Evolutionary conservation across 2,888 invertebrate species (phyloP).

Genomic region (Pterobdella sp.): DNA sequence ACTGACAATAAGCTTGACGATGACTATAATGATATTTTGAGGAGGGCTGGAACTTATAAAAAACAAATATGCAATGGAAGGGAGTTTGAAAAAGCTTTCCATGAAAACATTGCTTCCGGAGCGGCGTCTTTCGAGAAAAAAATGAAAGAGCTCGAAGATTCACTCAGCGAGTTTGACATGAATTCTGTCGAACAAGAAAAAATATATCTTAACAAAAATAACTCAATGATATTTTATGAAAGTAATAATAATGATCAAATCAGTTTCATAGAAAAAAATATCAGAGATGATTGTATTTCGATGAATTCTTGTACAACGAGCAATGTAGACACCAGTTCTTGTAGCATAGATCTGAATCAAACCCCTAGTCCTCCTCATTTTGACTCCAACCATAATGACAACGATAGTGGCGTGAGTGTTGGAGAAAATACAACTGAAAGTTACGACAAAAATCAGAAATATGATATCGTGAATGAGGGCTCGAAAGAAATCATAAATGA

Average conservation of each 20-base stretch:
- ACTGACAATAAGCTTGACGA: no score
- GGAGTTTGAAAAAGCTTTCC: no score
- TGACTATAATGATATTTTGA: no score
- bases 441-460: no score
- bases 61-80: no score
- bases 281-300: conserved; percentile 40
- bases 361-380: no score
- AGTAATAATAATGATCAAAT: background rate
- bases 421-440: no score
- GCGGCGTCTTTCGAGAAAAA: conserved; percentile 20
- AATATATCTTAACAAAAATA: background rate
- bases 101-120: conserved; percentile 18
- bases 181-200: background rate
- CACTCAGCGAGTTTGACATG: conserved; percentile 3
- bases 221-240: background rate
- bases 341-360: no score
- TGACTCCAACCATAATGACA: no score
- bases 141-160: conserved; percentile 20
- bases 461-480: no score
- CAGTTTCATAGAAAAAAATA: background rate
- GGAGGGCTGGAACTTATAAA: no score
- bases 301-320: conserved; percentile 37
- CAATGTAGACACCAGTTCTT: background rate
- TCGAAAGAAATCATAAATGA: background rate
- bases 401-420: no score